Percentiles rank a stretch among this genome's conserved stretches.
Evolutionary conservation across 2,888 invertebrate species (phyloP).

Genomic region (Plemyria rubiginata): DNA sequence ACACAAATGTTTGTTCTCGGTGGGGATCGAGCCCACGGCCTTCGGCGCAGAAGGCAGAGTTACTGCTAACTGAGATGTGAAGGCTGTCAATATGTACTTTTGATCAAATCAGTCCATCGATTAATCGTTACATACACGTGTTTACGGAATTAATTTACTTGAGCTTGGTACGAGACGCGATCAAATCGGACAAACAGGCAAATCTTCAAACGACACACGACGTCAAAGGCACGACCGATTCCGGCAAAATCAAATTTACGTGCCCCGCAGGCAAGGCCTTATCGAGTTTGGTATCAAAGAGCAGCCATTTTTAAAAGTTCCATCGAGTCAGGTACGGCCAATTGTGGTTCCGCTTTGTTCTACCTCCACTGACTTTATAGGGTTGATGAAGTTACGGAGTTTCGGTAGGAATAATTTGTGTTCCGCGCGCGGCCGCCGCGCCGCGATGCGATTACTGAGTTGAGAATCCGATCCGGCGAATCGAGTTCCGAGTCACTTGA

Average conservation of each 20-base stretch:
- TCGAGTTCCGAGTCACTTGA: constrained; percentile 68
- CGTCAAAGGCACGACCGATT: constrained; percentile 82
- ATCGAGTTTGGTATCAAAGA: constrained; percentile 82
- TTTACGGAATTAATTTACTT: constrained; percentile 6
- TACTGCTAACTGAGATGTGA: too few relatives aligned
- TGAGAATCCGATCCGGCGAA: constrained; percentile 74
- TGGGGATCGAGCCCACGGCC: too few relatives aligned
- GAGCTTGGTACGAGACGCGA: constrained; percentile 33
- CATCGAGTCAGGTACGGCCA: constrained; percentile 77
- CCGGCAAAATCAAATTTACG: constrained; percentile 80
- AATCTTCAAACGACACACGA: constrained; percentile 61
- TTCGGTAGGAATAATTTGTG: constrained; percentile 81
- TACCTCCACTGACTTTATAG: constrained; percentile 63
- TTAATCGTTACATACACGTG: not conserved
- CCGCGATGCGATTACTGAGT: constrained; percentile 77
- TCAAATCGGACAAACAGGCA: constrained; percentile 58
- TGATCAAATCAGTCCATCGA: too few relatives aligned
- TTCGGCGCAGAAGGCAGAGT: too few relatives aligned
- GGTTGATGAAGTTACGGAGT: constrained; percentile 82
- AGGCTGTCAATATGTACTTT: too few relatives aligned
- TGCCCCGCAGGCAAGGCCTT: constrained; percentile 79
- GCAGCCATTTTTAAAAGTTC: constrained; percentile 82
- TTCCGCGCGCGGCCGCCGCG: constrained; percentile 73
- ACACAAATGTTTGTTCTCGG: too few relatives aligned
- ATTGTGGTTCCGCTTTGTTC: constrained; percentile 83